phyloP scores from a whole-genome alignment of 2,797 vertebrate genomes.

The Rhyacichthys aspro region DNA sequence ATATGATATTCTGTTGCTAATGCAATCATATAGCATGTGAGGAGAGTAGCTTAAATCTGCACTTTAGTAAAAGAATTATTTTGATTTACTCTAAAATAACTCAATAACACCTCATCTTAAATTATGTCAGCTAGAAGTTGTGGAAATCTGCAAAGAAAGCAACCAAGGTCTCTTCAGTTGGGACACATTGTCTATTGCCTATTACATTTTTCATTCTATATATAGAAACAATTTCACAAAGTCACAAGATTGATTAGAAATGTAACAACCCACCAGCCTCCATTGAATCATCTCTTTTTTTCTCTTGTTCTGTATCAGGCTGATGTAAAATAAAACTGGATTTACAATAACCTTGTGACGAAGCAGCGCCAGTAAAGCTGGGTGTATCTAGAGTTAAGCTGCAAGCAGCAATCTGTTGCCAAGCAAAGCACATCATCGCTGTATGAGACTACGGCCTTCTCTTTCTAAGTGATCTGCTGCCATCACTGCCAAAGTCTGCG shows the following conservation, averaged over 20 bases:
- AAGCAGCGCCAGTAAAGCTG: slow-evolving; percentile 5
- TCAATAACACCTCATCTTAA: no score
- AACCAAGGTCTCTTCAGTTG: no score
- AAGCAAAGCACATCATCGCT: slow-evolving; percentile 30
- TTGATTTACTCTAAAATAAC: no score
- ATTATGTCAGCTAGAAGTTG: no score
- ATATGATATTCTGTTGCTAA: no score
- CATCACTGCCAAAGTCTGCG: slow-evolving; percentile 18
- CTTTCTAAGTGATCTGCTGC: slow-evolving; percentile 11
- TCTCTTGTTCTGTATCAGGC: slow-evolving; percentile 45
- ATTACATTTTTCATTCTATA: no score
- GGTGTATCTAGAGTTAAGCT: slow-evolving; percentile 29
- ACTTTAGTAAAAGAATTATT: no score
- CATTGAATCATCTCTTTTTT: slow-evolving; percentile 37
- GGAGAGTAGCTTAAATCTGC: no score
- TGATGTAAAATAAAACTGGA: slow-evolving; percentile 14
- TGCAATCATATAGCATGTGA: no score
- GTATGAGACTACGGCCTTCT: slow-evolving; percentile 23
- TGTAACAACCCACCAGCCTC: not conserved
- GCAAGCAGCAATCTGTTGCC: slow-evolving; percentile 15
- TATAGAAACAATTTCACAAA: not conserved
- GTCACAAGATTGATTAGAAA: no score
- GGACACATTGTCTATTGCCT: no score
- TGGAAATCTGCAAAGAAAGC: no score
- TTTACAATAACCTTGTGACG: slow-evolving; percentile 40